Evolutionary conservation across 2,797 vertebrate species (phyloP), one percentile per base, ranked within the genome.

Genomic region (Platalea minor): DNA sequence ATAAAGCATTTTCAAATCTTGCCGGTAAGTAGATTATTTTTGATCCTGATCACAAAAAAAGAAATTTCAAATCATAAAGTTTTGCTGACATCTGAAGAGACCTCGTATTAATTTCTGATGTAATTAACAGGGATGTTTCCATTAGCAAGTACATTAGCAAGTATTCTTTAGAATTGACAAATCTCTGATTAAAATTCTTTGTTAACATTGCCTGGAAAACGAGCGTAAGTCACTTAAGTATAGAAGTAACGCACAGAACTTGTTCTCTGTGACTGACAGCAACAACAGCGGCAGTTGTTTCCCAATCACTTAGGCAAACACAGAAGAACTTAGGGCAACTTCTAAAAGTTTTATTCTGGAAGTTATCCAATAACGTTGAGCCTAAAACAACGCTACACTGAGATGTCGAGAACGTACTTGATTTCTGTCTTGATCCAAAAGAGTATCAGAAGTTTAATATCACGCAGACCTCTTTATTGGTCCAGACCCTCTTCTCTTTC

Each of bases 1-100:
- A 99, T 99, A 97, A 99, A 99, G 97, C 99, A 99, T 98, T 99
- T 99, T 98, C 99, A 99, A 98, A 99, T 99, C 95, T 97, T 99
- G 84, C 99, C 99, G 93, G 99, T 99, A 95, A 99, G 99, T 99
- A 89, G 17, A 5, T 39, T 8, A 16, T 56, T 61, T 80, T 61
- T 65, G 23, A 24, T 57, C 31, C 46, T 84, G 33, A 76, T 63
- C 16, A 65, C n/a, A 64, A 56, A 77, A 37, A 21, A 9, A 1
- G 0, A 39, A 39, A 53, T 39, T 73, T 37, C 45, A 77, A 72
- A 65, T 63, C 29, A 28, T 41, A 31, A 92, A 86, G 51, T 45
- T 82, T 67, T 82, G 59, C 43, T 53, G 75, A 4, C 31, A 39
- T 70, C 67, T 59, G 46, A 85, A 72, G 53, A 91, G 64, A 39